Evolutionary conservation across 2,797 vertebrate genomes (phyloP).

Genomic region (Sebastes flavidus): DNA sequence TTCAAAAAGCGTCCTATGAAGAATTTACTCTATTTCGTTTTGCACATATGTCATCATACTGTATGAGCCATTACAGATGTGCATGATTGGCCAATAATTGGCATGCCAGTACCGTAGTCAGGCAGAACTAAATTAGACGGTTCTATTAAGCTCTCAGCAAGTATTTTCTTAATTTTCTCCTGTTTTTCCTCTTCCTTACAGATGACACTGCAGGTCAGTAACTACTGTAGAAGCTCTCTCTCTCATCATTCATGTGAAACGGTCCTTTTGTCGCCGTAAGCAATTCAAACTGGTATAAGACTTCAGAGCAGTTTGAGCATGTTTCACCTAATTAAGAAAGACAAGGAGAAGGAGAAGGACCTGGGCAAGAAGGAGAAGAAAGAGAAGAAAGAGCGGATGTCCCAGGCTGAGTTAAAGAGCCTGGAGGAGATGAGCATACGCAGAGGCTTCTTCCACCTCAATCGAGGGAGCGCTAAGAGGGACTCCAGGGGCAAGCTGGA

Average conservation of each 20-base stretch:
- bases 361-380: constrained; percentile 78
- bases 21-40: background rate
- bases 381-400: constrained; percentile 85
- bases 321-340: constrained; percentile 85
- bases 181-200: constrained; percentile 7
- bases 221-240: background rate
- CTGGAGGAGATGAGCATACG: constrained; percentile 95
- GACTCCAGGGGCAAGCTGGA: constrained; percentile 90
- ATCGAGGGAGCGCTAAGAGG: constrained; percentile 88
- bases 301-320: constrained; percentile 55
- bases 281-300: background rate
- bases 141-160: background rate
- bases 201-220: background rate
- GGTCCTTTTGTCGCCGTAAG: background rate
- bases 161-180: background rate
- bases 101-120: background rate
- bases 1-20: background rate
- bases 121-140: background rate
- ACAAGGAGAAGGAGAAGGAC: constrained; percentile 82
- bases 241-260: background rate
- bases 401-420: constrained; percentile 82
- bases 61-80: background rate
- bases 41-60: background rate
- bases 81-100: background rate
- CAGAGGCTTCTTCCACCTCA: constrained; percentile 93